Base-by-base conservation (phyloP, 2,888 invertebrate genomes). In the Dasypogon diadema region DNA sequence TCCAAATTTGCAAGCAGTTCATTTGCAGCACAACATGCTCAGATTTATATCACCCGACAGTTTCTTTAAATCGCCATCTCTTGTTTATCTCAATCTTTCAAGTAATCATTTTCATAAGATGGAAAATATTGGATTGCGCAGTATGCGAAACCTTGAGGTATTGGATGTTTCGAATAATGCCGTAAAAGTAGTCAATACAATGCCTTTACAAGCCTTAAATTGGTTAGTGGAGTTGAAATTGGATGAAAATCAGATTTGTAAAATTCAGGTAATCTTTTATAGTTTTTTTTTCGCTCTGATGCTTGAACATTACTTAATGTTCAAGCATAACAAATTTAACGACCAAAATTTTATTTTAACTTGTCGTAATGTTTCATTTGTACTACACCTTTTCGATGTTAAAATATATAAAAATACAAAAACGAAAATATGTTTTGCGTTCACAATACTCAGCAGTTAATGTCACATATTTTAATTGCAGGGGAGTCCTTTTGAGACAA, bases 181-280 rank as follows among this genome's bases (percentile, higher is more conserved):
- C 77, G 87, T 96, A 22, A 88, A 89, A 21, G 89, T 89, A 80
- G 89, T 96, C 42, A 89, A 91, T n/a, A 90, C 90, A 78, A 89
- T 93, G 80, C 89, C 90, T 0, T 87, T 90, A 79, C 90, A 92
- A 77, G 89, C 91, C 73, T 91, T 96, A 89, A 94, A 94, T 83
- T 95, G 95, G 92, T 87, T 96, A 73, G 93, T 96, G 0, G 95
- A 96, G 83, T 85, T 96, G 3, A 92, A 93, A 88, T 89, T 96
- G 87, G 94, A 95, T 83, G 92, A 93, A 84, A 96, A 96, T 86
- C 88, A 90, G 77, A 92, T 96, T 80, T 96, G 96, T 83, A 89
- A 90, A 60, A 92, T 96, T 70, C 90, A 91, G 81, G 86, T 86
- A 60, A 37, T 63, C 34, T 22, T 16, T 10, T 54, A 3, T 72